Percentiles rank a stretch among this genome's conserved stretches.
Conservation (phyloP, 2,888 invertebrate genomes). For the Automeris io region DNA sequence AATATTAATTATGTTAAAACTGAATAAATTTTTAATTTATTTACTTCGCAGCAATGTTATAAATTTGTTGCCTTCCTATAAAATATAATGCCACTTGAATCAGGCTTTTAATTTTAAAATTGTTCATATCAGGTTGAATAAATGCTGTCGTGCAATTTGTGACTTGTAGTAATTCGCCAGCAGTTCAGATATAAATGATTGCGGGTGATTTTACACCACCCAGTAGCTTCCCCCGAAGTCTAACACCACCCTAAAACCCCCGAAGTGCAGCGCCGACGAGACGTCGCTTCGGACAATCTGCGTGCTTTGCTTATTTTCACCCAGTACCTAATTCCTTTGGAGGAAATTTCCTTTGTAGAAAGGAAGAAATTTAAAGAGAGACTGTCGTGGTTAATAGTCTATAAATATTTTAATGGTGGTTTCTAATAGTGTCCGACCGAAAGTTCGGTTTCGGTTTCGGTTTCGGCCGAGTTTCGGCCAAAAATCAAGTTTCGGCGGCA, state of each 20-base stretch:
- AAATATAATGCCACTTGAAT: conserved; percentile 2
- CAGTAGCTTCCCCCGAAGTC: conserved; percentile 40
- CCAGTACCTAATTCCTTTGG: conserved; percentile 66
- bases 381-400: too few relatives aligned
- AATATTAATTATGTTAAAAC: too few relatives aligned
- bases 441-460: too few relatives aligned
- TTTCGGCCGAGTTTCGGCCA: too few relatives aligned
- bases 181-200: conserved; percentile 77
- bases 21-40: too few relatives aligned
- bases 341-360: conserved; percentile 75
- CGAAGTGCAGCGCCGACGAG: conserved; percentile 69
- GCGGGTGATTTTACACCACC: conserved; percentile 75
- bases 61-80: conserved; percentile 1
- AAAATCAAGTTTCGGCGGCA: too few relatives aligned
- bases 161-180: conserved; percentile 71
- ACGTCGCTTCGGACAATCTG: conserved; percentile 75
- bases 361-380: conserved; percentile 60
- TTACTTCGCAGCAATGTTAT: too few relatives aligned
- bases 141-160: conserved; percentile 50
- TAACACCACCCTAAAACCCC: conserved; percentile 49
- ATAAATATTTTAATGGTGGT: conserved; percentile 20
- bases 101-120: too few relatives aligned
- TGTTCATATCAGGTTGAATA: too few relatives aligned
- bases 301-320: conserved; percentile 76
- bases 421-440: too few relatives aligned